Percentiles rank a stretch among this genome's conserved stretches.
Conservation (phyloP, 2,888 invertebrate genomes). For the Philereme vetulata region DNA sequence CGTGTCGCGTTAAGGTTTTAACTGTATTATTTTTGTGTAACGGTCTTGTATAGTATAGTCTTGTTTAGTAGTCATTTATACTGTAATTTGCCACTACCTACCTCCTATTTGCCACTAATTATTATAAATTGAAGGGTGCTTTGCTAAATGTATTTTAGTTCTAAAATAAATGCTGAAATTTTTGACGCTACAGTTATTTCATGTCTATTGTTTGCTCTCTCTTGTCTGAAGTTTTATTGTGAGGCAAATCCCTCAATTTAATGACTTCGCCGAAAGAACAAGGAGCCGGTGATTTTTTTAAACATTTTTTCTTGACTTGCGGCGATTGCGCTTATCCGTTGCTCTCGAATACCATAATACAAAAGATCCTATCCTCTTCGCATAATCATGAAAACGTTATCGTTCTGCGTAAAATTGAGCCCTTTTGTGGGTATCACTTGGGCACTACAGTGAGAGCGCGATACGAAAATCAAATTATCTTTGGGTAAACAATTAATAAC, state of each 20-base stretch:
- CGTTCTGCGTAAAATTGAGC: conserved; percentile 62
- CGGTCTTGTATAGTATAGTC: conserved; percentile 19
- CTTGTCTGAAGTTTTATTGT: conserved; percentile 12
- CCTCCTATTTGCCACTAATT: not conserved
- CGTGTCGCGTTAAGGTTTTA: conserved; percentile 51
- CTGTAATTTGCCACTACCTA: conserved; percentile 7
- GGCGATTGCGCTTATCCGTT: conserved; percentile 21
- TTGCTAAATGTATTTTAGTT: not conserved
- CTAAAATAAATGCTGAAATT: no score
- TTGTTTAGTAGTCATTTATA: conserved; percentile 7
- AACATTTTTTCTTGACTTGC: conserved; percentile 19
- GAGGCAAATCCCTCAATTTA: conserved; percentile 19
- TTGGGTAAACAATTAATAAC: conserved; percentile 39
- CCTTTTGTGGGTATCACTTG: conserved; percentile 59
- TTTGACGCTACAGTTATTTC: no score
- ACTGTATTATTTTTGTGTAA: conserved; percentile 57
- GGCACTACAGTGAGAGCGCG: conserved; percentile 53
- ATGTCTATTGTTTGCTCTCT: conserved; percentile 1
- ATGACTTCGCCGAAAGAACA: conserved; percentile 15
- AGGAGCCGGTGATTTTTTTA: conserved; percentile 22
- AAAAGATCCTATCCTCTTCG: conserved; percentile 55
- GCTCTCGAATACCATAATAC: conserved; percentile 42
- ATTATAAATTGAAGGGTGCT: conserved; percentile 1
- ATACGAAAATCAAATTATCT: conserved; percentile 46
- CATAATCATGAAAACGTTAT: conserved; percentile 69